These are phyloP conservation scores for Drosophila pectinifera DNA, from an alignment of 1,140 invertebrate genomes.

Conservation along the genomic window DNA sequence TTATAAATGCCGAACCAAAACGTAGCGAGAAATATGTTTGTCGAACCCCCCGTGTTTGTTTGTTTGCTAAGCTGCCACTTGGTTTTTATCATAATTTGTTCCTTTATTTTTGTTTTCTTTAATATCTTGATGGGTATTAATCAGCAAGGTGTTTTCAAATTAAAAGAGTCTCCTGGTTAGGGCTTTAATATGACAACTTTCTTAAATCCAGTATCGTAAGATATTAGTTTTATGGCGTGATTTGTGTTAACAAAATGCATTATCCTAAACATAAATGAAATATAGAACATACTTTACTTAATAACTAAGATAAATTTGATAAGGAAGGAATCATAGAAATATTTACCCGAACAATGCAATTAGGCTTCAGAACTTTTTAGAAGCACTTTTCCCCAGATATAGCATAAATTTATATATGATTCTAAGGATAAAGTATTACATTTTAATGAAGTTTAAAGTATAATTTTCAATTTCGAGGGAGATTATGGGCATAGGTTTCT, in stretches of 20 bases:
- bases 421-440: not conserved
- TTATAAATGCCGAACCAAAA: constrained; percentile 64
- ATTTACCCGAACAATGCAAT: no score
- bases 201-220: no score
- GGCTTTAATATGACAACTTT: not conserved
- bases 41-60: constrained; percentile 40
- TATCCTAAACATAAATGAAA: no score
- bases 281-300: no score
- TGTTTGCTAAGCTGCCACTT: constrained; percentile 78
- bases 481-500: constrained; percentile 6
- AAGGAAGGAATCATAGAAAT: no score
- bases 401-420: no score
- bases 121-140: constrained; percentile 1
- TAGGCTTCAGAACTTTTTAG: no score
- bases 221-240: no score
- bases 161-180: not conserved
- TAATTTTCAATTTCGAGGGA: not conserved
- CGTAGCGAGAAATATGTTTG: constrained; percentile 58
- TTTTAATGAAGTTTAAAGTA: not conserved
- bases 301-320: no score
- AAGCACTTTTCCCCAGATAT: no score
- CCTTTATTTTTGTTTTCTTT: constrained; percentile 23
- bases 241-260: no score
- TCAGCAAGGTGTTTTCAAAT: constrained; percentile 6
- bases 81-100: constrained; percentile 63